These are phyloP conservation scores for Nicator chloris DNA, from an alignment of 2,113 vertebrate species.

Conservation along the genomic window DNA sequence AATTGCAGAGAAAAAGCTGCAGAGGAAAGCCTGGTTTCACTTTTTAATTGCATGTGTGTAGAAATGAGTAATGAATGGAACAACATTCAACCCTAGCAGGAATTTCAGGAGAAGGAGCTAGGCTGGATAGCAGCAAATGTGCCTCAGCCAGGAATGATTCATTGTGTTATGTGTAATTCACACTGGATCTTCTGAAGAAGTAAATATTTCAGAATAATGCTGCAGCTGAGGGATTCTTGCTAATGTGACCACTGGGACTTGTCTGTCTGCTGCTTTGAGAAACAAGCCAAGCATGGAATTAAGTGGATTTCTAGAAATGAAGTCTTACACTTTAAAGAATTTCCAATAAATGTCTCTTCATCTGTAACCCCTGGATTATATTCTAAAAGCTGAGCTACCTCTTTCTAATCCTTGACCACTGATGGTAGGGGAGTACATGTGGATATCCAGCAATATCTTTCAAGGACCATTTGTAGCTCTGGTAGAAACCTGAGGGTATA, in stretches of 20 bases:
- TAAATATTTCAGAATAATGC: background rate
- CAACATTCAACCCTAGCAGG: background rate
- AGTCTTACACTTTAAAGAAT: background rate
- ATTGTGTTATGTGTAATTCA: background rate
- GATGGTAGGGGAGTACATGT: background rate
- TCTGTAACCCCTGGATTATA: background rate
- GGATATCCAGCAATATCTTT: background rate
- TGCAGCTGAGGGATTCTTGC: background rate
- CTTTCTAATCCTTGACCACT: background rate
- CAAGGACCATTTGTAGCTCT: background rate
- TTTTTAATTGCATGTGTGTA: background rate
- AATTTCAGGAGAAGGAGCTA: background rate
- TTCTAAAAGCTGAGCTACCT: background rate
- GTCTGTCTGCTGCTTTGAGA: background rate
- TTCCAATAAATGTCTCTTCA: background rate
- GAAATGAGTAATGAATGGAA: background rate
- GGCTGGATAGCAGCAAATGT: background rate
- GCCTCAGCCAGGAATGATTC: background rate
- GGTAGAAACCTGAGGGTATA: background rate
- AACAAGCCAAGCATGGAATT: background rate
- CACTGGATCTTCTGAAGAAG: background rate
- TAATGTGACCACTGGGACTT: background rate
- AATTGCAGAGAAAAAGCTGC: background rate
- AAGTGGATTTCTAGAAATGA: background rate
- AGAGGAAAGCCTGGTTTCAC: background rate